Evolutionary conservation across 2,888 invertebrate genomes (phyloP), one percentile per base, ranked within the genome.

Genomic region (Pyrgus malvae): DNA sequence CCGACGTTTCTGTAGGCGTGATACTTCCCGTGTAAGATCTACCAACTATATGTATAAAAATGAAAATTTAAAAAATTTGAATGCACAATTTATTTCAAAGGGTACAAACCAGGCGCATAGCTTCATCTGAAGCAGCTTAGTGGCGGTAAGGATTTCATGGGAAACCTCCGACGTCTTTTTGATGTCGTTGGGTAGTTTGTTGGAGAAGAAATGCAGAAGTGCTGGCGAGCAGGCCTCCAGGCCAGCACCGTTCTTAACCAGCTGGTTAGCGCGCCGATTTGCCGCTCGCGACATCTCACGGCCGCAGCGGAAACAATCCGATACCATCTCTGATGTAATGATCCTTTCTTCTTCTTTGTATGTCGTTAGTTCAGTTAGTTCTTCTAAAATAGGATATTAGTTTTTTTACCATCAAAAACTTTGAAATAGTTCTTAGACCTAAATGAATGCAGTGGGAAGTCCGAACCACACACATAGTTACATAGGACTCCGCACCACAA

Each of bases 311-410:
- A 83, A 65, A 35, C 84, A 83, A 55, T 90, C 89, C 4, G 74
- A 66, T 5, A 86, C 93, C 91, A 95, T 69, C 78, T 92, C 68
- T 87, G 91, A 63, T 78, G 91, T 68, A 78, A 92, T 68, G 66
- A 88, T 69, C 89, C 78, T 79, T 84, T 92, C 69, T 83, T 91
- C 72, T 91, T 85, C 70, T 82, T 76, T 29, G 57, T 49, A 35
- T 49, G 12, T 14, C 8, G 16, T 14, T 33, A 33, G 3, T 12
- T n/a, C n/a, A 9, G 16, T 14, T 33, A 33, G 3, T 12, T n/a
- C n/a, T 14, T 11, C 29, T 29, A 29, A 29, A 29, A 29, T n/a
- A n/a, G n/a, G n/a, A n/a, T n/a, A n/a, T n/a, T n/a, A n/a, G n/a
- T n/a, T n/a, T n/a, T n/a, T n/a, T n/a, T n/a, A n/a, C n/a, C n/a